Percentiles rank a stretch among this genome's conserved stretches.
Conservation (phyloP, 2,888 invertebrate genomes). For the Spatulosminthurus flaviceps region DNA sequence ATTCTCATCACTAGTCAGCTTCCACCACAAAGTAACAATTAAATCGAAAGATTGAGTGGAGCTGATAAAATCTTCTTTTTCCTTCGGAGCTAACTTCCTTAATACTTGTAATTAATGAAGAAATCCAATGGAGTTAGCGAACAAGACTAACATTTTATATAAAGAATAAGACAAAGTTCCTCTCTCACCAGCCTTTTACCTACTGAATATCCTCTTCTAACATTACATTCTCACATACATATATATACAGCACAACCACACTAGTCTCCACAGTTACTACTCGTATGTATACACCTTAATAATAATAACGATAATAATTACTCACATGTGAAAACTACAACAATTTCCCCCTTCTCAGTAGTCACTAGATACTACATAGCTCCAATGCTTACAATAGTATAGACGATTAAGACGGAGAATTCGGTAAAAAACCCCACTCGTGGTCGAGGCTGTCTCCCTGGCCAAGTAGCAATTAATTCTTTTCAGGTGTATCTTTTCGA, state of each 20-base stretch:
- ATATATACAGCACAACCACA: not conserved
- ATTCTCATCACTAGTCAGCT: constrained; percentile 44
- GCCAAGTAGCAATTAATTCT: constrained; percentile 23
- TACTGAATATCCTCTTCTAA: too few relatives aligned
- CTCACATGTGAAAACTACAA: not conserved
- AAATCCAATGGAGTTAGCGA: constrained; percentile 19
- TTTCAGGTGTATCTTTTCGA: constrained; percentile 7
- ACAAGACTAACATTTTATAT: too few relatives aligned
- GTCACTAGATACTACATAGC: not conserved
- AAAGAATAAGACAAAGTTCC: too few relatives aligned
- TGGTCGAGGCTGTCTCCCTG: not conserved
- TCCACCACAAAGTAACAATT: constrained; percentile 45
- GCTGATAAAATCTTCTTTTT: constrained; percentile 40
- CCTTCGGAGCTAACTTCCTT: constrained; percentile 16
- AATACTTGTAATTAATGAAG: constrained; percentile 45
- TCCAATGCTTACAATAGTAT: not conserved
- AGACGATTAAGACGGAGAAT: not conserved
- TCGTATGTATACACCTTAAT: not conserved
- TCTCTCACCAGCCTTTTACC: too few relatives aligned
- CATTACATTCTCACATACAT: not conserved
- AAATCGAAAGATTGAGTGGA: constrained; percentile 42
- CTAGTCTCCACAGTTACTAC: too few relatives aligned
- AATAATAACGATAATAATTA: too few relatives aligned
- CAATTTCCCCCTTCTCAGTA: not conserved
- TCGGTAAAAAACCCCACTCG: not conserved